These are phyloP conservation scores for Drosophila burlai DNA, from an alignment of 1,140 invertebrate genomes.

Conservation along the genomic window DNA sequence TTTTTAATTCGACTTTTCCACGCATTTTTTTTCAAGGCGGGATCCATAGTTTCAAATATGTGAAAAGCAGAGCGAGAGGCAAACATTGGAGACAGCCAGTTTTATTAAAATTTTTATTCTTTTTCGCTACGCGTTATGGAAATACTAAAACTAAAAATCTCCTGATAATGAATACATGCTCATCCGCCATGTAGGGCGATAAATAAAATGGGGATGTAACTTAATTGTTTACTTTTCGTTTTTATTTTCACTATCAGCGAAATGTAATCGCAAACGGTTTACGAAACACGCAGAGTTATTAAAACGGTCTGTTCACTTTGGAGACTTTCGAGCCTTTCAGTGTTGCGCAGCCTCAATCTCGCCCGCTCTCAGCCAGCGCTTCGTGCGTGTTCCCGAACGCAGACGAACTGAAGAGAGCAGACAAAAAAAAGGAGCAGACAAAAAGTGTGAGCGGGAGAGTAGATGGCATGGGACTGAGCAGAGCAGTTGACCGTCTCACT, in stretches of 20 bases:
- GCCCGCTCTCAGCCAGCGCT: background rate
- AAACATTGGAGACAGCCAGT: too few species aligned
- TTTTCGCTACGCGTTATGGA: too few species aligned
- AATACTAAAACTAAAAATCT: too few species aligned
- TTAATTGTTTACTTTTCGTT: background rate
- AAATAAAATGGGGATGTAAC: too few species aligned
- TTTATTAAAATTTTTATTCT: too few species aligned
- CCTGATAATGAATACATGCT: background rate
- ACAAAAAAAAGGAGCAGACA: background rate
- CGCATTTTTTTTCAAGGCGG: background rate
- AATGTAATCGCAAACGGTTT: constrained; percentile 1
- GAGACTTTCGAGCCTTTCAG: constrained; percentile 35
- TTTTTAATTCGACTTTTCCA: too few species aligned
- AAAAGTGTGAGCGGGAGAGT: constrained; percentile 17
- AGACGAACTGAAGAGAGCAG: background rate
- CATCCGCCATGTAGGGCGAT: background rate
- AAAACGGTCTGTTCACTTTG: constrained; percentile 43
- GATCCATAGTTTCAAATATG: too few species aligned
- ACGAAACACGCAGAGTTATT: constrained; percentile 15
- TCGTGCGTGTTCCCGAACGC: background rate
- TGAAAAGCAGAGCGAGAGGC: too few species aligned
- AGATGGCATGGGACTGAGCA: constrained; percentile 3
- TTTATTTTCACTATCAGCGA: background rate
- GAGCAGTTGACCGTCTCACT: constrained; percentile 37
- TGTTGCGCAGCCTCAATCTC: constrained; percentile 23